These are phyloP conservation scores for Podarcis raffonei DNA, from an alignment of 2,113 vertebrate genomes.

Conservation along the genomic window DNA sequence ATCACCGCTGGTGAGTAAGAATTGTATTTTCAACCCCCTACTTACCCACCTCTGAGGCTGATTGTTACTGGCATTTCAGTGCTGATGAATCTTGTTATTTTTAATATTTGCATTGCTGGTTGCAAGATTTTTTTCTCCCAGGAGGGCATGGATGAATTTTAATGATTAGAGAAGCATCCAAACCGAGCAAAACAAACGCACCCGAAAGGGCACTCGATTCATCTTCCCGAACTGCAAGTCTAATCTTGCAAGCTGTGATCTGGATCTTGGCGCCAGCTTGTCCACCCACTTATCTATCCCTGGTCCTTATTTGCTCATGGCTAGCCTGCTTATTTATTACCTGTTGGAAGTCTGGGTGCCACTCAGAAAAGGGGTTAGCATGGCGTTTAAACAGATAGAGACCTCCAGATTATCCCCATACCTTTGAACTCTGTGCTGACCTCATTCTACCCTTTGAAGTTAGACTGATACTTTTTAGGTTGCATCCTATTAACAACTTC, in stretches of 20 bases:
- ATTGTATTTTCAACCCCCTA: background rate
- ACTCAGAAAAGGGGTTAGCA: no score
- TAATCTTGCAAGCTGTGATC: background rate
- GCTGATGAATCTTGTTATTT: background rate
- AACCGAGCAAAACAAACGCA: background rate
- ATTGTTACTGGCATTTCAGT: background rate
- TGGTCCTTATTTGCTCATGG: no score
- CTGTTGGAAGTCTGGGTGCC: no score
- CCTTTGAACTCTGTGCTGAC: no score
- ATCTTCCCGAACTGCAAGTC: background rate
- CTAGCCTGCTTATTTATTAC: no score
- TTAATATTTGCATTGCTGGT: background rate
- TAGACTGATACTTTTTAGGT: no score
- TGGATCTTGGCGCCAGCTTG: background rate
- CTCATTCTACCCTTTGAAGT: no score
- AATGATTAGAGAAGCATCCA: background rate
- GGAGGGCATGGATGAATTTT: background rate
- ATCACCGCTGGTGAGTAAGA: background rate
- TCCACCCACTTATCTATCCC: no score
- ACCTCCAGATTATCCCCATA: no score
- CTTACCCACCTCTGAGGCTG: background rate
- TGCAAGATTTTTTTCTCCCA: background rate
- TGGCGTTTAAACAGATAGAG: no score
- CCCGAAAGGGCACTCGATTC: background rate
- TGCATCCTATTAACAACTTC: no score